Base-by-base conservation (phyloP, 2,113 vertebrate species). In the Neomonachus schauinslandi region DNA sequence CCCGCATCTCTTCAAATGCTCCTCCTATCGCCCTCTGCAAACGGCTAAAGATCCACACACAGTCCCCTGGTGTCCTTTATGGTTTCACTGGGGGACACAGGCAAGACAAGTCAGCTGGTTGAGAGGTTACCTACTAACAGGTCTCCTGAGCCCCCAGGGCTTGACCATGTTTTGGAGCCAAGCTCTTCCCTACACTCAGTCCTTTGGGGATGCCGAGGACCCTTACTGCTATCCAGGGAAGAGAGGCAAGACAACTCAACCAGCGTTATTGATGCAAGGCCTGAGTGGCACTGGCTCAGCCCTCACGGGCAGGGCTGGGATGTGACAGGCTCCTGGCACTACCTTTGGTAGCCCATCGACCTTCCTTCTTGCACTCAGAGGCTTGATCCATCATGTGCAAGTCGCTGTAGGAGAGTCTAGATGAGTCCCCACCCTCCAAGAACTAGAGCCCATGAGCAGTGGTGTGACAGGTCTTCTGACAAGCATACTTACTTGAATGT, bases 151-250 rank as follows among this genome's bases (percentile, higher is more conserved):
- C 4, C 59, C 53, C 72, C 26, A 21, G 79, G 15, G 31, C 12
- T 9, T 51, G 28, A 11, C 5, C 36, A 33, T 19, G 57, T 36
- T 36, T 69, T 39, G 24, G 11, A 80, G 71, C 26, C 53, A 81
- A 19, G 1, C 22, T 69, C n/a, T 5, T n/a, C 3, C 2, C 87
- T 63, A 31, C 0, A 7, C 3, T 42, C 4, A 7, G 4, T 74
- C 55, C 76, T 36, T 0, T 12, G 31, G 61, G 10, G 63, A 18
- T 24, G 53, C 59, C 2, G 10, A 7, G 31, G 46, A 7, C n/a
- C 28, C 21, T 76, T 14, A 2, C 46, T 46, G 51, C 63, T 33
- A 1, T 79, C 46, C 11, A 39, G 46, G 15, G 69, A 83, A n/a
- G 5, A 81, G 19, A 51, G 5, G 7, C 14, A 15, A 53, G 81